Evolutionary conservation across 92 coral and sea anemone species (phyloP).

Genomic region (Epizoanthus scotinus): DNA sequence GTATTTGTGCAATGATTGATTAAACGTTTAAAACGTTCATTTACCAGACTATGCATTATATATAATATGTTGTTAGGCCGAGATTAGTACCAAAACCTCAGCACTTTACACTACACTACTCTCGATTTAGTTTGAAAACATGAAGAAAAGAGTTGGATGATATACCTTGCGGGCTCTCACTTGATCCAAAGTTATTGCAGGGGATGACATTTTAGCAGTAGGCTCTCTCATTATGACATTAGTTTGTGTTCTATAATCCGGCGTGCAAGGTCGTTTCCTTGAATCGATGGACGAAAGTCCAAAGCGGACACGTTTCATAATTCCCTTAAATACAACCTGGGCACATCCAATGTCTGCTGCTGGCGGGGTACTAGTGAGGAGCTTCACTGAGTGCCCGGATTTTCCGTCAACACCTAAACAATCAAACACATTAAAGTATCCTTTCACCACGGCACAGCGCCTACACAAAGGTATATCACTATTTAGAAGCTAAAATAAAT

Average conservation of each 20-base stretch:
- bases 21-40: too few species aligned
- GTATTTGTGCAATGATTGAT: too few species aligned
- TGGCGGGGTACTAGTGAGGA: slow-evolving; percentile 1
- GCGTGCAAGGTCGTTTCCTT: not conserved
- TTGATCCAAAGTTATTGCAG: slow-evolving; percentile 4
- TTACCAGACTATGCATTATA: not conserved
- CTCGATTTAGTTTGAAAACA: not conserved
- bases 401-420: slow-evolving; percentile 15
- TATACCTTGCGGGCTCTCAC: slow-evolving; percentile 25
- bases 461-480: not conserved
- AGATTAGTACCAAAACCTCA: not conserved
- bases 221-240: slow-evolving; percentile 30
- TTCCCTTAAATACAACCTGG: slow-evolving; percentile 9
- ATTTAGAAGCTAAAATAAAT: not conserved
- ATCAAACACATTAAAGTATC: slow-evolving; percentile 5
- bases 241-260: slow-evolving; percentile 6
- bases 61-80: not conserved
- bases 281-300: not conserved
- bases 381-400: slow-evolving; percentile 28
- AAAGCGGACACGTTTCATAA: slow-evolving; percentile 1
- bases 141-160: not conserved
- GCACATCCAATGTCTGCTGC: slow-evolving; percentile 1
- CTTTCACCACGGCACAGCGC: not conserved
- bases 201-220: slow-evolving; percentile 18
- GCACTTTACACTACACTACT: not conserved